Evolutionary conservation across 2,888 invertebrate species (phyloP).

Genomic region (Dryadula phaetusa): DNA sequence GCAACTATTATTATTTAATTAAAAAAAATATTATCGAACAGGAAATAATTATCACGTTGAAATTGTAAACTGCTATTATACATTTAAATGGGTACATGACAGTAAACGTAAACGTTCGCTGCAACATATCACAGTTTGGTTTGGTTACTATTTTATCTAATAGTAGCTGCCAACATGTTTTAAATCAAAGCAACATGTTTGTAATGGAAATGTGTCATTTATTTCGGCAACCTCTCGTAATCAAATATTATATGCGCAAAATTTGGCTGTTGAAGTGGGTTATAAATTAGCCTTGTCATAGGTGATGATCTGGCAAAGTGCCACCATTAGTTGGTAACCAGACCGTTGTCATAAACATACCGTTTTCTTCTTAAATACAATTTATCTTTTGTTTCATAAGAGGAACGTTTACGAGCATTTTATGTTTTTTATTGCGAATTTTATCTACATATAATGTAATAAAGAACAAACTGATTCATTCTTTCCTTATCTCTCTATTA

Average conservation of each 20-base stretch:
- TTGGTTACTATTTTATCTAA: neutral
- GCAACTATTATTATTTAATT: neutral
- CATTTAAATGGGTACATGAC: neutral
- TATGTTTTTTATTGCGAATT: neutral
- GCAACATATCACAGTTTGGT: neutral
- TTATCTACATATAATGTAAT: neutral
- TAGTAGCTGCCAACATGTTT: neutral
- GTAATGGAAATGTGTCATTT: neutral
- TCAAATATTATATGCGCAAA: slow-evolving; percentile 21
- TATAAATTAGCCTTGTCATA: slow-evolving; percentile 25
- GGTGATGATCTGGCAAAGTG: slow-evolving; percentile 27
- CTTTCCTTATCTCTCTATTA: neutral
- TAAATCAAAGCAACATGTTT: neutral
- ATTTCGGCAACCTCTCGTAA: slow-evolving; percentile 3
- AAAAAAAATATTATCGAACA: neutral
- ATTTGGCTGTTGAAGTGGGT: slow-evolving; percentile 17
- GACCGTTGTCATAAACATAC: slow-evolving; percentile 12
- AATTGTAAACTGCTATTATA: neutral
- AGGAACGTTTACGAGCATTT: neutral
- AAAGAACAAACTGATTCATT: neutral
- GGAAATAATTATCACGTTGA: neutral
- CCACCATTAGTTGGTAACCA: slow-evolving; percentile 23
- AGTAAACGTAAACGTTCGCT: neutral
- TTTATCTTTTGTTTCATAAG: neutral
- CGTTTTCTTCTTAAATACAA: neutral